These are phyloP conservation scores for Myotis planiceps DNA, from an alignment of 2,797 vertebrate species.

Conservation along the genomic window DNA sequence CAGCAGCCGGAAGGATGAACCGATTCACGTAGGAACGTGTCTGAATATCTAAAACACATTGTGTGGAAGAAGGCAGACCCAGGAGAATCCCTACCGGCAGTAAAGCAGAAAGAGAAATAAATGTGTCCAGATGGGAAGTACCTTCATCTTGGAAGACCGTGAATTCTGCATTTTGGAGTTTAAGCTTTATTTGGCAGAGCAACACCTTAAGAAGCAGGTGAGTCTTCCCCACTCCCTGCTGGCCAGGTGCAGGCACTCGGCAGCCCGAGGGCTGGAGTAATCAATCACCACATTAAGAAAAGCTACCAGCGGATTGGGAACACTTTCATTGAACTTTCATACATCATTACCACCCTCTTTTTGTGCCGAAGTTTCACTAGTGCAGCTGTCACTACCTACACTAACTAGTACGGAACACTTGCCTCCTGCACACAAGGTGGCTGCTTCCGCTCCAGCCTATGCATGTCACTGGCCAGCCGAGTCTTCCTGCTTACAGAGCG, in stretches of 20 bases:
- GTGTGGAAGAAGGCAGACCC: neutral
- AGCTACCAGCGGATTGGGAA: neutral
- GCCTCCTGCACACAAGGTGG: neutral
- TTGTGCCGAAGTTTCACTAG: rapidly evolving
- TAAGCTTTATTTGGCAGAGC: too few species aligned
- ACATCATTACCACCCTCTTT: rapidly evolving
- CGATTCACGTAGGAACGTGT: rapidly evolving
- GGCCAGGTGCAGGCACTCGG: neutral
- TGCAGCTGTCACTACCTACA: rapidly evolving
- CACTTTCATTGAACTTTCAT: too few species aligned
- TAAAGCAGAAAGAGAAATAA: rapidly evolving
- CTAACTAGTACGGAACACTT: rapidly evolving
- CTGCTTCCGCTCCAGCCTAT: neutral
- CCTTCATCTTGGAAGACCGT: neutral
- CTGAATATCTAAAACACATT: neutral
- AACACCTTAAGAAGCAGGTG: neutral
- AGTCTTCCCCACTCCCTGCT: too few species aligned
- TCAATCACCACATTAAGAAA: neutral
- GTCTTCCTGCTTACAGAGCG: neutral
- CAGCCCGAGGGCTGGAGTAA: neutral
- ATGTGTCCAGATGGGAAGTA: neutral
- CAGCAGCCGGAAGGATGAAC: too few species aligned
- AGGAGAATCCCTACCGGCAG: rapidly evolving
- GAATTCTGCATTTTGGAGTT: too few species aligned
- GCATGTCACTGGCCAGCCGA: rapidly evolving